A percentile compares a stretch with the other conserved stretches of the same genome.
Conservation (phyloP, 2,113 vertebrate species). For the Penelope pileata region DNA sequence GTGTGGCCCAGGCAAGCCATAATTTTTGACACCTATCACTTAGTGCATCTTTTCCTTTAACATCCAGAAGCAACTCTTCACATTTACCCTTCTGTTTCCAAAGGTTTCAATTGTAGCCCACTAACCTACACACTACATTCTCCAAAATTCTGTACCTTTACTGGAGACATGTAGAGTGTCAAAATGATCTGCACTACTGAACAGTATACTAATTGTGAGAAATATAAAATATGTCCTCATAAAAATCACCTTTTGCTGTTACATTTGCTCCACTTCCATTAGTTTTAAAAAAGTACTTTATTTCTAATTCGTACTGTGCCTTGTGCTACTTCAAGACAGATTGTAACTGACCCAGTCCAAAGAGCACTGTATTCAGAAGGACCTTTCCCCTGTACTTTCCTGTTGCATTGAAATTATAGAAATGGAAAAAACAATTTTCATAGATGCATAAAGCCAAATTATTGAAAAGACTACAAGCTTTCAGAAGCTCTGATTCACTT, state of each 20-base stretch:
- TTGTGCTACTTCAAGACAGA: not conserved
- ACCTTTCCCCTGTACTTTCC: not conserved
- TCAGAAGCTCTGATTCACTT: not conserved
- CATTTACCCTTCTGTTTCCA: not conserved
- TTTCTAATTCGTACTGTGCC: not conserved
- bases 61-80: not conserved
- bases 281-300: not conserved
- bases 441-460: not conserved
- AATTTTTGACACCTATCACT: no score
- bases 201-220: not conserved
- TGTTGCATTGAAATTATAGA: not conserved
- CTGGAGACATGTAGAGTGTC: not conserved
- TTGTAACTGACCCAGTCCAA: not conserved
- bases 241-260: not conserved
- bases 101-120: not conserved
- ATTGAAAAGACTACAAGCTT: not conserved
- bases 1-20: no score
- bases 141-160: not conserved
- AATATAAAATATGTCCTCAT: constrained; percentile 3
- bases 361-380: not conserved
- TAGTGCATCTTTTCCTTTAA: no score
- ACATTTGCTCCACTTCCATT: not conserved
- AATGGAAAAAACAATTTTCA: not conserved
- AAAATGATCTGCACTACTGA: not conserved
- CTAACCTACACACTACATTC: not conserved